These are phyloP conservation scores for Scaptomyza hsui DNA, from an alignment of 1,140 invertebrate genomes.

Conservation along the genomic window DNA sequence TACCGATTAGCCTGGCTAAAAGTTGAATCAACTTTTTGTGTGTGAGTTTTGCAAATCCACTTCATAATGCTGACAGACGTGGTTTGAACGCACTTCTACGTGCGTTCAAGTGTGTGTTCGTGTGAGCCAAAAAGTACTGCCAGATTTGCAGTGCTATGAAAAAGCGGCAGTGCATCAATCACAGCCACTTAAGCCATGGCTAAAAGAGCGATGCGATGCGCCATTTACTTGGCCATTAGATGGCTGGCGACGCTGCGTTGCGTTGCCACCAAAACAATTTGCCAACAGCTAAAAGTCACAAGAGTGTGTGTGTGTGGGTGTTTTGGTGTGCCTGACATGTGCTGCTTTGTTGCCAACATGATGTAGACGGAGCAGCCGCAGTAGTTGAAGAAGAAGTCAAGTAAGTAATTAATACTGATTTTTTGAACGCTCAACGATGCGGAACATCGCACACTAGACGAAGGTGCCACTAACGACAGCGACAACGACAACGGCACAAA, in stretches of 20 bases:
- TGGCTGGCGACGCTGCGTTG: slow-evolving; percentile 1
- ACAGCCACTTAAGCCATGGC: slow-evolving; percentile 27
- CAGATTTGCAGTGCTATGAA: background rate
- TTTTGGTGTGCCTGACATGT: slow-evolving; percentile 11
- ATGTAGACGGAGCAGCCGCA: slow-evolving; percentile 19
- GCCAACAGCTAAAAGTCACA: background rate
- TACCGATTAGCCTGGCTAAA: slow-evolving; percentile 7
- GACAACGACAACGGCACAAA: slow-evolving; percentile 45
- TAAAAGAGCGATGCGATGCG: slow-evolving; percentile 26
- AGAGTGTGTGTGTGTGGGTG: background rate
- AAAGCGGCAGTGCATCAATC: slow-evolving; percentile 60
- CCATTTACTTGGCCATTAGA: slow-evolving; percentile 64
- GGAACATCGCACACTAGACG: slow-evolving; percentile 57
- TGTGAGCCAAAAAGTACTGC: slow-evolving; percentile 3
- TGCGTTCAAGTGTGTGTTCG: too few relatives aligned
- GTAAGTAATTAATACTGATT: slow-evolving; percentile 78
- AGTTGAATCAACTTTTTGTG: slow-evolving; percentile 4
- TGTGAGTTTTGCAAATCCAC: background rate
- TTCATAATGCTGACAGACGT: slow-evolving; percentile 7
- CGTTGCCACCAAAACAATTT: slow-evolving; percentile 48
- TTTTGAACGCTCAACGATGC: slow-evolving; percentile 52
- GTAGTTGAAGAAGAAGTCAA: slow-evolving; percentile 44
- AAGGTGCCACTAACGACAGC: slow-evolving; percentile 59
- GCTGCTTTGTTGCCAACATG: slow-evolving; percentile 2
- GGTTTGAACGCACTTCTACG: background rate